Evolutionary conservation across 2,888 invertebrate genomes (phyloP).

Genomic region (Odontocolon sp.): DNA sequence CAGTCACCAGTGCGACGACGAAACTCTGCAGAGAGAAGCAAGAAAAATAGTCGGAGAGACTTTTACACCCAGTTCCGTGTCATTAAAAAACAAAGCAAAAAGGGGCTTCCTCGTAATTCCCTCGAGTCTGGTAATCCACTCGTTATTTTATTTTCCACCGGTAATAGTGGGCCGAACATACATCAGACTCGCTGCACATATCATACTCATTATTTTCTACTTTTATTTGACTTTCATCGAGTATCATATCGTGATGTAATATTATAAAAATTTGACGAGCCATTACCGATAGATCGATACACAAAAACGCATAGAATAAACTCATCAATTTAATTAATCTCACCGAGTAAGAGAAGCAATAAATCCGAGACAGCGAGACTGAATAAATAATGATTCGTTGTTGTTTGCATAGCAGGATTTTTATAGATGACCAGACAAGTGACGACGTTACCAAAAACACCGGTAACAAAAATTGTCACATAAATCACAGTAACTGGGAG

Average conservation of each 20-base stretch:
- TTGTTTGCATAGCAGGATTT: conserved; percentile 91
- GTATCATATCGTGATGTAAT: too few species aligned
- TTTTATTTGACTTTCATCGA: background rate
- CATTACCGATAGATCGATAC: too few species aligned
- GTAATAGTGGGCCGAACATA: conserved; percentile 21
- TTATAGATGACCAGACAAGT: conserved; percentile 93
- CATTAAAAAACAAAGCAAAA: background rate
- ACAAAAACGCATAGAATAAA: background rate
- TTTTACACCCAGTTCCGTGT: conserved; percentile 1
- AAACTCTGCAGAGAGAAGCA: background rate
- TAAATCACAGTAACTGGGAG: conserved; percentile 86
- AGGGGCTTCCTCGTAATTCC: conserved; percentile 1
- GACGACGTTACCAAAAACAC: conserved; percentile 90
- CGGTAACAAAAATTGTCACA: conserved; percentile 89
- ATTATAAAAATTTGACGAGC: too few species aligned
- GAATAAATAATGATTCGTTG: conserved; percentile 95
- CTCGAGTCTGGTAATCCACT: background rate
- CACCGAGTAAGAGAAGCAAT: conserved; percentile 89
- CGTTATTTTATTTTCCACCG: conserved; percentile 4
- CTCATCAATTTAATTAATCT: conserved; percentile 68
- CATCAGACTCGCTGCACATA: conserved; percentile 16
- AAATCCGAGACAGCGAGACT: conserved; percentile 94
- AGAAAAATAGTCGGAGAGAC: background rate
- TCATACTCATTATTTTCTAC: background rate
- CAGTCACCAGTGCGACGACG: background rate